Percentiles rank a stretch among this genome's conserved stretches.
Evolutionary conservation across 2,888 invertebrate genomes (phyloP).

Genomic region (Sarcophaga caerulescens): DNA sequence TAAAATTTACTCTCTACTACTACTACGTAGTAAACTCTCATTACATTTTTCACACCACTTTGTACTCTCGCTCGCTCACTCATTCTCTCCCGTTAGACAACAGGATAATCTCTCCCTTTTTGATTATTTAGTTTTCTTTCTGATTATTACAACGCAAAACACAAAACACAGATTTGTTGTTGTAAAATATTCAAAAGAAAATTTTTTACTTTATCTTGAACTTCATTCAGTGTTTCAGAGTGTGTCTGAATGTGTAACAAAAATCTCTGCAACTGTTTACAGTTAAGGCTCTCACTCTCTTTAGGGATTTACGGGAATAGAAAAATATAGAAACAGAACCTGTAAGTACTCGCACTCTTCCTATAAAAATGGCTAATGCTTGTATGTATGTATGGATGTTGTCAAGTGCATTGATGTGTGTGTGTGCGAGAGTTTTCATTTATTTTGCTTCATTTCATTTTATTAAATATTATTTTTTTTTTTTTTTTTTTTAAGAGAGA

Average conservation of each 20-base stretch:
- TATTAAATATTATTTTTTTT: not conserved
- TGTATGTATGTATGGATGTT: too few species aligned
- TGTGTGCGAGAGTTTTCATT: not conserved
- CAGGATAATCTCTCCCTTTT: not conserved
- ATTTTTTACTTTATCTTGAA: slow-evolving; percentile 55
- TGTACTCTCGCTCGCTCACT: slow-evolving; percentile 36
- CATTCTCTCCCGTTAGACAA: slow-evolving; percentile 26
- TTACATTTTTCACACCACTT: not conserved
- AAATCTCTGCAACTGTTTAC: slow-evolving; percentile 49
- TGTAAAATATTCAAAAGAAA: slow-evolving; percentile 48
- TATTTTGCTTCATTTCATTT: slow-evolving; percentile 17
- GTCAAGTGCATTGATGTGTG: too few species aligned
- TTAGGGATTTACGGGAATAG: not conserved
- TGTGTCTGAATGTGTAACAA: not conserved
- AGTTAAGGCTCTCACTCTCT: slow-evolving; percentile 31
- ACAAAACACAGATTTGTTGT: not conserved
- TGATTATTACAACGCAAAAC: slow-evolving; percentile 25
- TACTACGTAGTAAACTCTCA: not conserved
- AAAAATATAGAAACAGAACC: not conserved
- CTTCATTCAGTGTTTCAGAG: slow-evolving; percentile 33
- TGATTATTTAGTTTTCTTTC: not conserved
- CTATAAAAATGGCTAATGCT: not conserved
- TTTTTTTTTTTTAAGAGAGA: slow-evolving; percentile 11
- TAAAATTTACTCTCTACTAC: not conserved
- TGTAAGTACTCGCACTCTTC: slow-evolving; percentile 28